Base-by-base conservation (phyloP, 2,113 vertebrate species). In the Bubo scandiacus region DNA sequence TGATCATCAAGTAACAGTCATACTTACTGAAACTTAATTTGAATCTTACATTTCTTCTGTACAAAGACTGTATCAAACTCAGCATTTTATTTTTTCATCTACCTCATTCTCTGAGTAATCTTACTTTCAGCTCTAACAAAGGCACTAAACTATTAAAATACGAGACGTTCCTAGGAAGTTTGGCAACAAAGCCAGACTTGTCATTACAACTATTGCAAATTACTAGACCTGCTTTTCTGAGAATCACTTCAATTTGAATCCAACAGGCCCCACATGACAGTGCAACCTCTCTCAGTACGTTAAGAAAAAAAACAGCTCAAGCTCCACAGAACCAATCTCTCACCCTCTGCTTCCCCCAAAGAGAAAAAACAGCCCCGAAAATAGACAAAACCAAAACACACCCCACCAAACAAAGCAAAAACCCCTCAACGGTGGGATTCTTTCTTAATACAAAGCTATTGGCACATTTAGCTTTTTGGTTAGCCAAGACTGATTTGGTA, bases 121-220 rank as follows among this genome's bases (percentile, higher is more conserved):
- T 30, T 45, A 83, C 79, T 92, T 93, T 75, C 61, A 77, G 38
- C 38, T 88, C 43, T 94, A 81, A 75, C 51, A 84, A 93, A 84
- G 55, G 23, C 40, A 26, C 10, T 49, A 23, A 88, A 79, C 57
- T 78, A 80, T 45, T 79, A 96, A 81, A 92, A 81, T 47, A 65
- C 18, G 27, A 91, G 38, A 43, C 58, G 25, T 57, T 86, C n/a
- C 47, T 80, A 58, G 21, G 30, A 97, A 96, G 85, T 92, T 13
- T 74, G 75, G 66, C 55, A 94, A 94, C 66, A 67, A 67, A 95
- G 52, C 5, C 67, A 86, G 62, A 55, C 77, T 54, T 85, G 38
- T 66, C 81, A 88, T 75, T 88, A 86, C 40, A 96, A 65, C 68
- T 72, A 86, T 42, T 66, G 87, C 43, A 72, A 95, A 94, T 81